Evolutionary conservation across 2,113 vertebrate species (phyloP).

Genomic region (Alaudala cheleensis): DNA sequence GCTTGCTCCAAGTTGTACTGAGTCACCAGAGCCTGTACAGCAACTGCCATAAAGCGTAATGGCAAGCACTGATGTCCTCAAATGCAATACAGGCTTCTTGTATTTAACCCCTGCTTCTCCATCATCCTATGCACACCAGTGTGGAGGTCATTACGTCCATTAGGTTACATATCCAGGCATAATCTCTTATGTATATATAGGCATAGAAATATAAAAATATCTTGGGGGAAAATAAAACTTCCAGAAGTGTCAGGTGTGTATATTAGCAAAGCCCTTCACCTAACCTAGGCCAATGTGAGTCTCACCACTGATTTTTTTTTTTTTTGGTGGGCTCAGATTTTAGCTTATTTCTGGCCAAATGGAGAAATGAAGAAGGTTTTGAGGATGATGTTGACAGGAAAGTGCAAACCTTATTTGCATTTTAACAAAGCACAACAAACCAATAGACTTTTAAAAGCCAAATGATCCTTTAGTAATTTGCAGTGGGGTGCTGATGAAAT

Average conservation of each 20-base stretch:
- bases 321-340: not conserved
- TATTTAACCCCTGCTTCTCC: not conserved
- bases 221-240: not conserved
- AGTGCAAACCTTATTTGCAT: not conserved
- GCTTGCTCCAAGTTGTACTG: rapidly evolving
- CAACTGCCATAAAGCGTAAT: not conserved
- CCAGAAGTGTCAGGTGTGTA: not conserved
- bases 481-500: not conserved
- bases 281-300: not conserved
- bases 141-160: not conserved
- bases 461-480: not conserved
- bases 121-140: not conserved
- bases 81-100: not conserved
- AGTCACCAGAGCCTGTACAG: too few relatives aligned
- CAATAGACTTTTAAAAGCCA: slow-evolving; percentile 28
- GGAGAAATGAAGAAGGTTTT: not conserved
- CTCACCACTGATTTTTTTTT: not conserved
- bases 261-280: not conserved
- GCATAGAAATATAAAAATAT: not conserved
- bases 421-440: not conserved
- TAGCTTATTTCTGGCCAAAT: not conserved
- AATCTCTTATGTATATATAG: not conserved
- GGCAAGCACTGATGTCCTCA: not conserved
- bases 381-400: not conserved
- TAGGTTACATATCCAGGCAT: not conserved